Percentiles rank a stretch among this genome's conserved stretches.
These are phyloP conservation scores for Heliconius sara DNA, from an alignment of 2,888 invertebrate genomes.

Conservation along the genomic window DNA sequence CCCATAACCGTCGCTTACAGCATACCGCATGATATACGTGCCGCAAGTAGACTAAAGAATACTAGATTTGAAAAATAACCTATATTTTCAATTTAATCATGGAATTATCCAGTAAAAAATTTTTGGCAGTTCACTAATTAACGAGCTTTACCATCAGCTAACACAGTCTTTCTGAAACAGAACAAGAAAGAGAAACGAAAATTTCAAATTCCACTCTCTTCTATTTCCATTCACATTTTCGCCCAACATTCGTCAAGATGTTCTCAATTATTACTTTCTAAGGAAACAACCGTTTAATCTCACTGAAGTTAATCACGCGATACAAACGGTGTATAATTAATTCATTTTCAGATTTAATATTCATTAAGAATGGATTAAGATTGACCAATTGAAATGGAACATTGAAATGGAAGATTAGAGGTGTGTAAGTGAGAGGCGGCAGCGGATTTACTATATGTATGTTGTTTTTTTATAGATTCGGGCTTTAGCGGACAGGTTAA, in stretches of 20 bases:
- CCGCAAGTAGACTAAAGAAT: too few relatives aligned
- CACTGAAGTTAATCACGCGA: conserved; percentile 20
- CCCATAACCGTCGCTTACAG: too few relatives aligned
- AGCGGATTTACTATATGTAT: not conserved
- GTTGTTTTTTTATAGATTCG: not conserved
- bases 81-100: too few relatives aligned
- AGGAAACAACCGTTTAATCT: conserved; percentile 20
- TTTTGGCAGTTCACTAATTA: too few relatives aligned
- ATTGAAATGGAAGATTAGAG: conserved; percentile 27
- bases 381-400: conserved; percentile 28
- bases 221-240: not conserved
- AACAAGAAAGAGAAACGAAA: not conserved
- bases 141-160: too few relatives aligned
- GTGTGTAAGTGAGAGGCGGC: conserved; percentile 6
- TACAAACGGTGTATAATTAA: conserved; percentile 26
- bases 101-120: too few relatives aligned
- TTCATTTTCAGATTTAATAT: conserved; percentile 32
- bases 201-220: not conserved
- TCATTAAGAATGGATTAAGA: conserved; percentile 33
- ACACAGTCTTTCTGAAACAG: not conserved
- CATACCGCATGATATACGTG: too few relatives aligned
- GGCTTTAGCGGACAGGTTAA: not conserved
- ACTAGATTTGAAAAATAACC: too few relatives aligned
- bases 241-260: not conserved
- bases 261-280: conserved; percentile 16